Conservation (phyloP, 2,797 vertebrate genomes). For the Sebastes nivosus region DNA sequence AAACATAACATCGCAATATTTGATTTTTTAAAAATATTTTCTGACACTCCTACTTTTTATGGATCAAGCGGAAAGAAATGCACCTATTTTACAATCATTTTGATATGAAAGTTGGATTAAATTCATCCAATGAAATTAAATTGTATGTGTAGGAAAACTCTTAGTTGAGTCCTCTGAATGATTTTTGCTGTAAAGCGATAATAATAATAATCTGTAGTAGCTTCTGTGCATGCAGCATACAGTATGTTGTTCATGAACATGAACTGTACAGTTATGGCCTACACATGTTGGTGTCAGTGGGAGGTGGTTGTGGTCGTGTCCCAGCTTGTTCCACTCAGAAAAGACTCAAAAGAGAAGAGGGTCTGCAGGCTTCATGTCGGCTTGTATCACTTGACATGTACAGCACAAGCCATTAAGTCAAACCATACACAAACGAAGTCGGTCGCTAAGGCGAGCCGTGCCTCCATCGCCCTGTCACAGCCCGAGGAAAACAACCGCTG, state of each 20-base stretch:
- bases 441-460: not conserved
- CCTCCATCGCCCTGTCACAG: not conserved
- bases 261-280: constrained; percentile 21
- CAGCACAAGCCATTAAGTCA: constrained; percentile 30
- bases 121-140: not conserved
- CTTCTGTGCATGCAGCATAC: not conserved
- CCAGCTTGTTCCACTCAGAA: constrained; percentile 44
- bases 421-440: constrained; percentile 44
- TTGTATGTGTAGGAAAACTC: not conserved
- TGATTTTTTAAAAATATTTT: fast-evolving
- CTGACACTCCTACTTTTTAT: not conserved
- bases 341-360: constrained; percentile 19
- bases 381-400: not conserved
- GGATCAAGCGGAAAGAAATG: not conserved
- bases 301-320: constrained; percentile 52
- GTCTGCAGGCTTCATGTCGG: not conserved
- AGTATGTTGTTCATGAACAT: not conserved
- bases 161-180: not conserved
- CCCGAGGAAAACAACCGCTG: not conserved
- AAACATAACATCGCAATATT: no score
- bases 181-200: not conserved
- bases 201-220: not conserved
- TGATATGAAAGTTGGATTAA: not conserved
- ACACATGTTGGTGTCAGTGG: constrained; percentile 26
- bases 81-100: not conserved